Conservation (phyloP, 2,113 vertebrate species). For the Penelope pileata region DNA sequence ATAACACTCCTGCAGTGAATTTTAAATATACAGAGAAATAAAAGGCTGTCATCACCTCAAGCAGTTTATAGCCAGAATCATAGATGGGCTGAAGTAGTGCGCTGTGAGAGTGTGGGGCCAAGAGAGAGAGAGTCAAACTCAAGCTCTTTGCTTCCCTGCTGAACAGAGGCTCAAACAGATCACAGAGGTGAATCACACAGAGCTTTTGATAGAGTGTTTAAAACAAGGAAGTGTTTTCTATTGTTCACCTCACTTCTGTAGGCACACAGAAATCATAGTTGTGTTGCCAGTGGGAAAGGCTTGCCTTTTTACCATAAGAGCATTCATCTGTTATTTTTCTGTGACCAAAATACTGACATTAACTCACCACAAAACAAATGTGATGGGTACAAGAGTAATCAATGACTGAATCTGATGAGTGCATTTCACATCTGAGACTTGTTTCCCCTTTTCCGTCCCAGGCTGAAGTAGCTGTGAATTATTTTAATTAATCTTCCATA, state of each 20-base stretch:
- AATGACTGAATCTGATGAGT: slow-evolving; percentile 30
- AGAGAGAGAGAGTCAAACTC: not conserved
- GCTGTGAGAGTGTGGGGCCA: not conserved
- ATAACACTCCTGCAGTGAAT: slow-evolving; percentile 16
- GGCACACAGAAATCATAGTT: not conserved
- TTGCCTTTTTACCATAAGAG: not conserved
- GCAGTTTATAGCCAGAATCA: not conserved
- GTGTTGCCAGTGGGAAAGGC: not conserved
- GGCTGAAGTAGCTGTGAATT: slow-evolving; percentile 65
- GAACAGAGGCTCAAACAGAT: not conserved
- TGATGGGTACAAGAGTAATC: slow-evolving; percentile 27
- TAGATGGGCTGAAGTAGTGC: not conserved
- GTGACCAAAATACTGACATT: slow-evolving; percentile 19
- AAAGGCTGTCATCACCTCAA: not conserved
- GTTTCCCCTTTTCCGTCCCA: slow-evolving; percentile 15
- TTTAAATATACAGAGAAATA: slow-evolving; percentile 27
- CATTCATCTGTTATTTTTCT: not conserved
- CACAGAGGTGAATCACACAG: not conserved
- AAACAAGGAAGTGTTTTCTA: not conserved
- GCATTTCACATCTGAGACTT: slow-evolving; percentile 44
- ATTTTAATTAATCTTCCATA: slow-evolving; percentile 78
- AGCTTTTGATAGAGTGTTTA: not conserved
- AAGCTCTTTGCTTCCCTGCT: not conserved
- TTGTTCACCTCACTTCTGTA: not conserved
- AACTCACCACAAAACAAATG: slow-evolving; percentile 29